A percentile compares a stretch with the other conserved stretches of the same genome.
Conservation (phyloP, 2,888 invertebrate species). For the Apoda limacodes region DNA sequence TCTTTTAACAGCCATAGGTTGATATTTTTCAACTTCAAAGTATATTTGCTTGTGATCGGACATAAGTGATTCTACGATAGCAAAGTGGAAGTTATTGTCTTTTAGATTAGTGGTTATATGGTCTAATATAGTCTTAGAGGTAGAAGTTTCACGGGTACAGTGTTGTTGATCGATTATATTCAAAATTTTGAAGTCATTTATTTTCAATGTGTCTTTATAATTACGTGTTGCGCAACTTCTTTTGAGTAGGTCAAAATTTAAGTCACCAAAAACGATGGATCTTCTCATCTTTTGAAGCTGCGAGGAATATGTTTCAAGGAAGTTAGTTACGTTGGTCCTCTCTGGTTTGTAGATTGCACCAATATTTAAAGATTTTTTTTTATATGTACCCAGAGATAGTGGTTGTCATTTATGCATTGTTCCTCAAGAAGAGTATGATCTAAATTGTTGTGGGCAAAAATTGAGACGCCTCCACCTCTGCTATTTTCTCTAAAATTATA, state of each 20-base stretch:
- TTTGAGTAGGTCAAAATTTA: conserved; percentile 10
- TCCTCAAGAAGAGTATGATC: conserved; percentile 17
- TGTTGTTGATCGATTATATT: conserved; percentile 17
- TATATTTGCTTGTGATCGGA: conserved; percentile 22
- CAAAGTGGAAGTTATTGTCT: conserved; percentile 16
- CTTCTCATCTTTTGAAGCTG: conserved; percentile 11
- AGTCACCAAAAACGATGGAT: conserved; percentile 14
- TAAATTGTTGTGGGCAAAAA: conserved; percentile 20
- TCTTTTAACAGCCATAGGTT: conserved; percentile 1
- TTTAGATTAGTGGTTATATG: conserved; percentile 19
- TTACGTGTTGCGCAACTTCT: conserved; percentile 1
- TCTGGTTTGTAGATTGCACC: conserved; percentile 14
- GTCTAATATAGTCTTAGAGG: conserved; percentile 19
- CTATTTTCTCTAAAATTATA: conserved; percentile 18
- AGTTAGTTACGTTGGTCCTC: conserved; percentile 10
- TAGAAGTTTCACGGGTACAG: conserved; percentile 16
- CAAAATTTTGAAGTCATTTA: conserved; percentile 11
- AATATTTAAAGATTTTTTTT: conserved; percentile 15
- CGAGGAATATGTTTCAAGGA: conserved; percentile 10
- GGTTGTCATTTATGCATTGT: conserved; percentile 15
- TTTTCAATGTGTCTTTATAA: too few relatives aligned
- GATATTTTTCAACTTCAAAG: conserved; percentile 10
- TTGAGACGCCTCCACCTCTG: conserved; percentile 23
- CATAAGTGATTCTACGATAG: conserved; percentile 16
- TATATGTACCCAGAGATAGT: conserved; percentile 21